Percentiles rank a stretch among this genome's conserved stretches.
Conservation (phyloP, 2,113 vertebrate species). For the Opisthocomus hoazin region DNA sequence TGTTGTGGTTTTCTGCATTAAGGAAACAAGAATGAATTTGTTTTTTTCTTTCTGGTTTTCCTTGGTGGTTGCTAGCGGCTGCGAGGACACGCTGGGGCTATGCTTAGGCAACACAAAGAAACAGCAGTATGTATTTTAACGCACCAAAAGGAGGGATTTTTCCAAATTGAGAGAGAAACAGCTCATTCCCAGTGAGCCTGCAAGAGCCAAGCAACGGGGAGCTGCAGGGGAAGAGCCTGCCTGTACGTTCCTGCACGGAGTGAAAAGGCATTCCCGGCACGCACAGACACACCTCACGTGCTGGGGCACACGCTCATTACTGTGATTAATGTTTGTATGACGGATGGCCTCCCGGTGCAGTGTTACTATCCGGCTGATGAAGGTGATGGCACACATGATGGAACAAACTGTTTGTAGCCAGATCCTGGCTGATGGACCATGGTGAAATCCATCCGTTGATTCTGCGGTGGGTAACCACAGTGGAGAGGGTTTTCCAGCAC, state of each 20-base stretch:
- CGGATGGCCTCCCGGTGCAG: background rate
- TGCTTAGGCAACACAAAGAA: background rate
- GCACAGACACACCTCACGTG: background rate
- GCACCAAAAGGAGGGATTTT: no score
- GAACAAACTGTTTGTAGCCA: background rate
- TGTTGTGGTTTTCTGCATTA: fast-evolving
- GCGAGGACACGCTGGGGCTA: fast-evolving
- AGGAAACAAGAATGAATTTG: background rate
- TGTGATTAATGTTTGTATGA: background rate
- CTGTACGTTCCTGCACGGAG: background rate
- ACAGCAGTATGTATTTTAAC: background rate
- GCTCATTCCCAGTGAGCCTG: fast-evolving
- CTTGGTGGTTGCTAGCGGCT: fast-evolving
- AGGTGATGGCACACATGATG: background rate
- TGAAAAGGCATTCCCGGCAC: background rate
- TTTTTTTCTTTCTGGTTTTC: background rate
- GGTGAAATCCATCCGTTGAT: fast-evolving
- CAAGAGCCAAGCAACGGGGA: background rate
- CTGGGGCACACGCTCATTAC: background rate
- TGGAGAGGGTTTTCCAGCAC: fast-evolving
- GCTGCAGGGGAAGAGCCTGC: background rate
- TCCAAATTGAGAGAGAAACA: background rate
- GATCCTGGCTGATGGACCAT: background rate
- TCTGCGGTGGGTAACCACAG: fast-evolving
- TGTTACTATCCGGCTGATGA: background rate